Percentiles rank a stretch among this genome's conserved stretches.
phyloP scores from a whole-genome alignment of 2,797 vertebrate genomes.

The Syngnathus rostellatus region DNA sequence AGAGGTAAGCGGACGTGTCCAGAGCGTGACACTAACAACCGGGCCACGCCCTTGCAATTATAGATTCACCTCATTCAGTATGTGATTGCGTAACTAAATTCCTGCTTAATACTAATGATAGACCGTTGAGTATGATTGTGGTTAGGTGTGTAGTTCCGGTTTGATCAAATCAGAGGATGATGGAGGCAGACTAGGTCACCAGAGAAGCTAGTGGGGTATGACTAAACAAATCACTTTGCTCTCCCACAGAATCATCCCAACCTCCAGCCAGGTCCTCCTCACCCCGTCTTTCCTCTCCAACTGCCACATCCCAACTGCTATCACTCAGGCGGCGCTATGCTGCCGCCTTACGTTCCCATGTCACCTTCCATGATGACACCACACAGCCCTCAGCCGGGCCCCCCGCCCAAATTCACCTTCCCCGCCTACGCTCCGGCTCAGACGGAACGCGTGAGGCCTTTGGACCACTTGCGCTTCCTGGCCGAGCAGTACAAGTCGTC shows the following conservation, averaged over 20 bases:
- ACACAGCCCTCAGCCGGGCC: background rate
- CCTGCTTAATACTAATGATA: background rate
- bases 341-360: constrained; percentile 33
- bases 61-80: background rate
- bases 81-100: background rate
- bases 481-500: constrained; percentile 61
- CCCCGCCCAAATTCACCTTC: constrained; percentile 12
- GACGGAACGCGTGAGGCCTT: constrained; percentile 23
- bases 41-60: too few species aligned
- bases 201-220: too few species aligned
- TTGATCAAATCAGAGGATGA: background rate
- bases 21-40: background rate
- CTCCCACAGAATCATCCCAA: constrained; percentile 25
- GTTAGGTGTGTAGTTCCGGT: background rate
- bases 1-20: background rate
- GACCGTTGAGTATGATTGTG: background rate
- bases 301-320: constrained; percentile 39
- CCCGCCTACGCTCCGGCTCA: background rate
- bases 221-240: constrained; percentile 6
- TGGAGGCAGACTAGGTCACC: background rate
- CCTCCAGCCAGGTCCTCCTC: constrained; percentile 22
- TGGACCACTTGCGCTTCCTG: constrained; percentile 60
- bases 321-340: constrained; percentile 11
- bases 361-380: constrained; percentile 17
- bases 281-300: constrained; percentile 26